Base-by-base conservation (phyloP, 2,888 invertebrate species). In the Sarcophaga subvicina region DNA sequence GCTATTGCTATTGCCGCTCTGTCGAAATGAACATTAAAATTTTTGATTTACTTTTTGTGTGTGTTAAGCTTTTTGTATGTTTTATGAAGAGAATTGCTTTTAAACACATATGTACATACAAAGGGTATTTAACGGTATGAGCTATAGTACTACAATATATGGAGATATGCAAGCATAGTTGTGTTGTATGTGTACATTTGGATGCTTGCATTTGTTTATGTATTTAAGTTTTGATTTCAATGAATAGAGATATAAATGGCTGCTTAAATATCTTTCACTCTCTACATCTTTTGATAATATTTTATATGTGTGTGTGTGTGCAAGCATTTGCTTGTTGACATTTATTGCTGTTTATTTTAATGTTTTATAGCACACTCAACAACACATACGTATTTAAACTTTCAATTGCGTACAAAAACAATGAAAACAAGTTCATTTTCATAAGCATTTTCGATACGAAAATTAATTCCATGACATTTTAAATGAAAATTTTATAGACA, bases 301-400 rank as follows among this genome's bases (percentile, higher is more conserved):
- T 67, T 54, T 25, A 8, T 37, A 62, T 14, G 66, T 71, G 37
- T 37, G 6, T 27, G 69, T 80, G 20, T 71, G 11, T 59, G 8
- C 20, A 12, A 63, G 27, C 69, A 63, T 73, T 54, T 70, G 22
- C 69, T 73, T 75, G 73, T 64, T 83, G 79, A 79, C 79, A 83
- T 83, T 83, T 83, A 83, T 79, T 79, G 83, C 79, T 72, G 69
- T 83, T 49, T 64, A 22, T 75, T 79, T 27, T 64, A 69, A 80
- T 80, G 27, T 66, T 73, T 60, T 63, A 64, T 47, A 64, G 17
- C 47, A 73, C 25, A 83, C n/a, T 66, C 64, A 17, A 11, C 22
- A 22, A 80, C 62, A 67, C 22, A 59, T 49, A 27, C 49, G 76
- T 49, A 0, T 37, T 37, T 37, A 37, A 6, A 67, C 66, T 22